These are phyloP conservation scores for Catostomus latipinnis DNA, from an alignment of 2,797 vertebrate genomes.

Conservation along the genomic window DNA sequence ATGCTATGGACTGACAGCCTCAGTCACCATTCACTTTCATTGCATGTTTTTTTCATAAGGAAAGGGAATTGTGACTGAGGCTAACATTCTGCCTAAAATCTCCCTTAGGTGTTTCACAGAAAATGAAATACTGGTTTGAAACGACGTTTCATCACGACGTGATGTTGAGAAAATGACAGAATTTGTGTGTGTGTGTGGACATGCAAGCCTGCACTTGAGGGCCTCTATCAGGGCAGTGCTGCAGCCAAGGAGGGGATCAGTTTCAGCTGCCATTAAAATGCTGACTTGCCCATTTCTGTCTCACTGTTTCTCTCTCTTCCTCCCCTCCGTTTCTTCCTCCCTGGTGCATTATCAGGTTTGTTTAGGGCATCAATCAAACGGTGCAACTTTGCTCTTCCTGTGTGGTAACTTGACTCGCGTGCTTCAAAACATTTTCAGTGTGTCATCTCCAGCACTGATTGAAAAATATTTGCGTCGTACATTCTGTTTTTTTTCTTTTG, in stretches of 20 bases:
- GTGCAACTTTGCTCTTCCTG: conserved; percentile 29
- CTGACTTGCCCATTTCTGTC: conserved; percentile 56
- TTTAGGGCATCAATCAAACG: conserved; percentile 53
- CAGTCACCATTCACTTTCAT: no score
- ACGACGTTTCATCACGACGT: no score
- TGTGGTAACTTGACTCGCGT: conserved; percentile 26
- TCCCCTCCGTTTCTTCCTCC: conserved; percentile 44
- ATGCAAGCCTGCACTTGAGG: conserved; percentile 63
- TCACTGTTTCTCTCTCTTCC: background rate
- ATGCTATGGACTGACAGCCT: no score
- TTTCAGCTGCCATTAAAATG: conserved; percentile 72
- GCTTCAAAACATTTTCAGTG: conserved; percentile 35
- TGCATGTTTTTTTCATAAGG: no score
- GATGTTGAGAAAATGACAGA: no score
- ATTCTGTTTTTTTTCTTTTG: conserved; percentile 21
- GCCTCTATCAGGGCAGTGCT: conserved; percentile 61
- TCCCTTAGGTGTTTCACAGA: no score
- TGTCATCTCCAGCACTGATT: conserved; percentile 34
- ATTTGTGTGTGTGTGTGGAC: conserved; percentile 24
- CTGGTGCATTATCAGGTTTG: conserved; percentile 44
- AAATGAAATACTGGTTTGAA: no score
- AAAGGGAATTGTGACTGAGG: no score
- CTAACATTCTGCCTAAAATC: no score
- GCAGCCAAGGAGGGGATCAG: conserved; percentile 67
- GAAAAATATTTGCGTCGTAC: conserved; percentile 34